phyloP scores from a whole-genome alignment of 2,113 vertebrate species.

The Drymodes brunneopygia region DNA sequence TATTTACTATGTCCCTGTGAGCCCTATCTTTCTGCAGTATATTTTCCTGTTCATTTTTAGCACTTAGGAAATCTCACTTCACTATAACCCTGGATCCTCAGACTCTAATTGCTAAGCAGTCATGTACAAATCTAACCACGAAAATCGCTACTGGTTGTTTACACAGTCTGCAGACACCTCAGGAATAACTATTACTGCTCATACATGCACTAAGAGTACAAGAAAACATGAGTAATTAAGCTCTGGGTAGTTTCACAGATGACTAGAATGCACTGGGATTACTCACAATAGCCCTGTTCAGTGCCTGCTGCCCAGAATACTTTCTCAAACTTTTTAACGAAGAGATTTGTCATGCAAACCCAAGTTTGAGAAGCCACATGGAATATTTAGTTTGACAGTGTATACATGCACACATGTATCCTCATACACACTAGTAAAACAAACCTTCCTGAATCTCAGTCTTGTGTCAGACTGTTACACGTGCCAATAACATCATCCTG shows the following conservation, averaged over 20 bases:
- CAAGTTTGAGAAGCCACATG: background rate
- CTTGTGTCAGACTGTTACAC: background rate
- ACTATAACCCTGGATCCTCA: background rate
- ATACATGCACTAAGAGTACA: background rate
- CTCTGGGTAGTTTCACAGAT: background rate
- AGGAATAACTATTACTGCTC: background rate
- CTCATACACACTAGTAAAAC: background rate
- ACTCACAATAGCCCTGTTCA: background rate
- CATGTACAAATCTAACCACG: background rate
- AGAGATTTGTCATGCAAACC: background rate
- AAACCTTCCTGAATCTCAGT: background rate
- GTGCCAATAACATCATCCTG: background rate
- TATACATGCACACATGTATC: background rate
- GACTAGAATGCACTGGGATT: rapidly evolving
- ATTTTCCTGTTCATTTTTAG: background rate
- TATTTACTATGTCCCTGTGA: background rate
- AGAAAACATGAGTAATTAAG: constrained; percentile 7
- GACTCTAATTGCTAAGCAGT: background rate
- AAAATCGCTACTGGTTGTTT: background rate
- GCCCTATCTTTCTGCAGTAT: background rate
- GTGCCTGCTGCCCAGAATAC: background rate
- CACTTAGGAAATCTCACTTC: background rate
- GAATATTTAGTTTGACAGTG: background rate
- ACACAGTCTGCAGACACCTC: background rate
- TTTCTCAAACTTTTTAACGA: background rate